Conservation (phyloP, 1,140 invertebrate species). For the Anoplolepis gracilipes region DNA sequence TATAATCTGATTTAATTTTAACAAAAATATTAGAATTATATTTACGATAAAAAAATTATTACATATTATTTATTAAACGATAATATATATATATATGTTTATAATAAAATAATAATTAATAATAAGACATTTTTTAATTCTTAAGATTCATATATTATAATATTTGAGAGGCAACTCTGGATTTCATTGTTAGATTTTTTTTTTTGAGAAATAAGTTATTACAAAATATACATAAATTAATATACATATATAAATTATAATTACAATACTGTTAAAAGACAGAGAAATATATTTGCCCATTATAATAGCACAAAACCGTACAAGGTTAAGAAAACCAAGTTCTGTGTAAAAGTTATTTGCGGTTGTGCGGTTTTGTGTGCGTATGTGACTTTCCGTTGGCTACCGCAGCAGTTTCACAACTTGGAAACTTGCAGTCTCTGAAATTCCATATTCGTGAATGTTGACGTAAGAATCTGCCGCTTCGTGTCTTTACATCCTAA, state of each 20-base stretch:
- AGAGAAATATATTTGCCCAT: neutral
- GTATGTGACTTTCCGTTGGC: conserved; percentile 6
- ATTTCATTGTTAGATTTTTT: no score
- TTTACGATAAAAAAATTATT: neutral
- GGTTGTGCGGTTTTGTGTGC: conserved; percentile 20
- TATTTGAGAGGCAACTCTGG: neutral
- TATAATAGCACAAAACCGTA: conserved; percentile 9
- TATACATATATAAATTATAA: neutral
- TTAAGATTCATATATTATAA: neutral
- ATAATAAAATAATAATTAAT: neutral
- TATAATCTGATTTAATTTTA: neutral
- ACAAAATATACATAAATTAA: neutral
- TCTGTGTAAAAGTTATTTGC: conserved; percentile 14
- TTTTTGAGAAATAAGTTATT: neutral
- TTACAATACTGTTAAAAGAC: neutral
- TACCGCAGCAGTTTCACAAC: conserved; percentile 3
- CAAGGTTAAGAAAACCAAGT: conserved; percentile 16
- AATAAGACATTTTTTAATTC: neutral
- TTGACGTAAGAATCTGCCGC: neutral
- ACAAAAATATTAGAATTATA: neutral
- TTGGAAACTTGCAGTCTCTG: conserved; percentile 2
- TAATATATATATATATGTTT: neutral
- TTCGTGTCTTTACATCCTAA: neutral
- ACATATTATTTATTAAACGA: neutral
- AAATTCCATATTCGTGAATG: neutral